Evolutionary conservation across 2,113 vertebrate species (phyloP).

Genomic region (Spea bombifrons): DNA sequence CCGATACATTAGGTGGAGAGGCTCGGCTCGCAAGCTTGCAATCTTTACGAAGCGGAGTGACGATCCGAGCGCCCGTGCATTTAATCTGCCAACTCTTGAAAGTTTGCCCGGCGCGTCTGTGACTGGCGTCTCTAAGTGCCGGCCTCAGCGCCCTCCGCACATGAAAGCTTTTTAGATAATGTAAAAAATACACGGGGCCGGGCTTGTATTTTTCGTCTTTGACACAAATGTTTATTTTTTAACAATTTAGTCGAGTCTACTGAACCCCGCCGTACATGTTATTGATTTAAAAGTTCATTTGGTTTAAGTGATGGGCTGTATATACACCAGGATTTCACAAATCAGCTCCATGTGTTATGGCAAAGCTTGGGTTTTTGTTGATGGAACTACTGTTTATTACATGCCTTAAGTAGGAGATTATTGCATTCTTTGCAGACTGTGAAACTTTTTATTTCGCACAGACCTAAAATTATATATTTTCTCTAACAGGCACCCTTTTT

Average conservation of each 20-base stretch:
- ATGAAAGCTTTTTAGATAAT: slow-evolving; percentile 49
- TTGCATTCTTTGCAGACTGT: slow-evolving; percentile 10
- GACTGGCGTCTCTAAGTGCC: slow-evolving; percentile 43
- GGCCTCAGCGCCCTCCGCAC: slow-evolving; percentile 33
- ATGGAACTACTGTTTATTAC: slow-evolving; percentile 13
- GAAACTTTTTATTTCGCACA: background rate
- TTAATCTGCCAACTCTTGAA: slow-evolving; percentile 40
- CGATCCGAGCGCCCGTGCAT: slow-evolving; percentile 16
- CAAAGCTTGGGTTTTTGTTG: background rate
- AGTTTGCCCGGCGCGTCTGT: slow-evolving; percentile 28
- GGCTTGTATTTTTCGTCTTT: slow-evolving; percentile 44
- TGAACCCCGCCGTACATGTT: slow-evolving; percentile 40
- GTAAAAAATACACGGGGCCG: slow-evolving; percentile 44
- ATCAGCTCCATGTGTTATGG: slow-evolving; percentile 36
- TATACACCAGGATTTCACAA: slow-evolving; percentile 30
- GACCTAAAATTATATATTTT: background rate
- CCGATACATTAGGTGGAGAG: background rate
- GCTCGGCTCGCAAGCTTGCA: background rate
- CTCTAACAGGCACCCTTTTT: background rate
- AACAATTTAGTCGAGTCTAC: slow-evolving; percentile 45
- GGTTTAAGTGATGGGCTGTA: slow-evolving; percentile 48
- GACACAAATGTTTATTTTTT: slow-evolving; percentile 49
- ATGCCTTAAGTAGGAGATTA: slow-evolving; percentile 15
- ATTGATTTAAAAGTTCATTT: slow-evolving; percentile 49
- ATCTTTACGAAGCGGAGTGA: slow-evolving; percentile 20